Conservation (phyloP, 1,140 invertebrate genomes). For the Dinoponera quadriceps region DNA sequence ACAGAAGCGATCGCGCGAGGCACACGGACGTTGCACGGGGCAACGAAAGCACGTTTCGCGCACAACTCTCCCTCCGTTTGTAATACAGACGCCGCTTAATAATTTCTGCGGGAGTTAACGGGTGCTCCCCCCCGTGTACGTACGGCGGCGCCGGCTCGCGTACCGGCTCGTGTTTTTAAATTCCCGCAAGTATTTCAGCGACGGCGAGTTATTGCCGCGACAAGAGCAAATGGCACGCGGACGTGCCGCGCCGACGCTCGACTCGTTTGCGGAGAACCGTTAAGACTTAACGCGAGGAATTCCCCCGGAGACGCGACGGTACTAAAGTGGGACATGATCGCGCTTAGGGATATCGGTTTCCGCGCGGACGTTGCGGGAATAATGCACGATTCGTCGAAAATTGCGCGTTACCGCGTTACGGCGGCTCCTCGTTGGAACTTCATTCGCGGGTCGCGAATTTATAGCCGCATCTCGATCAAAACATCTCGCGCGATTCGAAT, state of each 20-base stretch:
- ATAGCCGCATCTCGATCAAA: neutral
- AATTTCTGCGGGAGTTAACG: slow-evolving; percentile 51
- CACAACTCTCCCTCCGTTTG: slow-evolving; percentile 47
- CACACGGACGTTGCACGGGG: slow-evolving; percentile 44
- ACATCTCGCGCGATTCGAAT: neutral
- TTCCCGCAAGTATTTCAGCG: slow-evolving; percentile 57
- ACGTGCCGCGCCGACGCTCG: slow-evolving; percentile 58
- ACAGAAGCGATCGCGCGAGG: neutral
- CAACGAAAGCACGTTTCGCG: slow-evolving; percentile 45
- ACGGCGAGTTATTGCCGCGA: slow-evolving; percentile 61
- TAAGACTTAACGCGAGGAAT: slow-evolving; percentile 54
- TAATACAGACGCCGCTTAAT: slow-evolving; percentile 63
- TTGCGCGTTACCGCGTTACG: neutral
- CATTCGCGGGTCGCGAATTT: neutral
- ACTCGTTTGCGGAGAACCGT: slow-evolving; percentile 51
- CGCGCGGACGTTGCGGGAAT: slow-evolving; percentile 35
- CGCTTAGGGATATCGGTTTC: slow-evolving; percentile 47
- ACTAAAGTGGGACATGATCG: slow-evolving; percentile 53
- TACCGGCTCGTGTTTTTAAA: slow-evolving; percentile 50
- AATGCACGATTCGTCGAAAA: slow-evolving; percentile 14
- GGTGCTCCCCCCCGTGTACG: neutral
- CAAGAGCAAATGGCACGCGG: slow-evolving; percentile 61
- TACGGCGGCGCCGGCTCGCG: neutral
- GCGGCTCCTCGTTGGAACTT: neutral
- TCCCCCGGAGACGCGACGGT: slow-evolving; percentile 44